phyloP scores from a whole-genome alignment of 1,140 invertebrate species.

The Oryctes rhinoceros region DNA sequence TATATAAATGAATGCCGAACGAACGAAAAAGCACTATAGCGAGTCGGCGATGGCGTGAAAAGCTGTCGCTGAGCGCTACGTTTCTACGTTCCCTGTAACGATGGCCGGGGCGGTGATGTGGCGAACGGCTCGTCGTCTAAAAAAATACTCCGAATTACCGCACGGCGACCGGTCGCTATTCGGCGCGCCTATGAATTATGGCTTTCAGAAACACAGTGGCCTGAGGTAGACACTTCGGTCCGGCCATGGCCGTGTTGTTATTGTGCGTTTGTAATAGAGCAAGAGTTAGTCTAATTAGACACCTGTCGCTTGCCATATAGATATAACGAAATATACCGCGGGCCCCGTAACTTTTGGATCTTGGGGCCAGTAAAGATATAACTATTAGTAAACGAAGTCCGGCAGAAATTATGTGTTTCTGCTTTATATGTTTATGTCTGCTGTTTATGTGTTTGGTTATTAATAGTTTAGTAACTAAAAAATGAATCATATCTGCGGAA shows the following conservation, averaged over 20 bases:
- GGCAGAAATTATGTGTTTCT: no score
- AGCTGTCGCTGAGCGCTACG: not conserved
- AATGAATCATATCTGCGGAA: no score
- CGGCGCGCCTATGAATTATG: slow-evolving; percentile 55
- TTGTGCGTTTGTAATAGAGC: slow-evolving; percentile 39
- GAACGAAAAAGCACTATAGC: not conserved
- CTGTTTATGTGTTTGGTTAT: no score
- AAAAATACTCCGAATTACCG: slow-evolving; percentile 50
- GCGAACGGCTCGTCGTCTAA: not conserved
- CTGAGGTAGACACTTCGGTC: slow-evolving; percentile 48
- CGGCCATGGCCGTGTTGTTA: slow-evolving; percentile 44
- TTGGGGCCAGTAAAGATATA: no score
- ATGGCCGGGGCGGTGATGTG: not conserved
- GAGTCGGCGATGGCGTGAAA: slow-evolving; percentile 45
- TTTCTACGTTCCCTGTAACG: not conserved
- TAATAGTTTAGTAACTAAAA: no score
- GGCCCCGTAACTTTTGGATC: no score
- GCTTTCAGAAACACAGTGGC: slow-evolving; percentile 57
- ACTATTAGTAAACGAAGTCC: no score
- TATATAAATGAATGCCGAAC: slow-evolving; percentile 21
- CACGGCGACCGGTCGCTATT: slow-evolving; percentile 41
- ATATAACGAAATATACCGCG: no score
- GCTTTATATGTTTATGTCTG: no score
- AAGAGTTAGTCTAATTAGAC: slow-evolving; percentile 44
- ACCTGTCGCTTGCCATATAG: slow-evolving; percentile 50